Conservation (phyloP, 2,888 invertebrate genomes). For the Leptinotarsa rubiginosa region DNA sequence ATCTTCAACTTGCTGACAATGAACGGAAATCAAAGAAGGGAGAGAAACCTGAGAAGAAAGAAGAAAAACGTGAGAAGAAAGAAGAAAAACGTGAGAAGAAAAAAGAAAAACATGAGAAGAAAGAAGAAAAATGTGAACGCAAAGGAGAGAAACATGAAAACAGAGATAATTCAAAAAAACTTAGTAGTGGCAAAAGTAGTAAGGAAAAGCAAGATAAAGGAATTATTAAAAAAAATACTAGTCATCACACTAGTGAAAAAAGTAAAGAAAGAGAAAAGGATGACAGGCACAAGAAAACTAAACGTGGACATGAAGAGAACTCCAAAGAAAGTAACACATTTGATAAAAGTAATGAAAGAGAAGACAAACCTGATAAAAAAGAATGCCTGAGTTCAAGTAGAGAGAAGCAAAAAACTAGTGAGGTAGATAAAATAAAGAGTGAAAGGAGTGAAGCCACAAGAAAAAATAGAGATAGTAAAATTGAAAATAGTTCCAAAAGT, state of each 20-base stretch:
- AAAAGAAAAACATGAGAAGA: constrained; percentile 21
- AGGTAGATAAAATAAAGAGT: constrained; percentile 7
- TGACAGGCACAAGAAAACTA: constrained; percentile 47
- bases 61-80: constrained; percentile 32
- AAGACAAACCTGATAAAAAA: constrained; percentile 5
- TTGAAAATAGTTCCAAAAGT: constrained; percentile 51
- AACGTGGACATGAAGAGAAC: constrained; percentile 21
- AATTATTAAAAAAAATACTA: not conserved
- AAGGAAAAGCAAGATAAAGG: constrained; percentile 45
- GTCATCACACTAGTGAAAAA: constrained; percentile 1
- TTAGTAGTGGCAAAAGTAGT: constrained; percentile 44
- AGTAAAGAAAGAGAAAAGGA: constrained; percentile 40
- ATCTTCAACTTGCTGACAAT: not conserved
- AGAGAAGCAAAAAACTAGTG: constrained; percentile 23
- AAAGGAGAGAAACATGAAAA: constrained; percentile 27
- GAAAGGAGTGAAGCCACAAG: constrained; percentile 12
- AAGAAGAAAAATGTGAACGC: not conserved
- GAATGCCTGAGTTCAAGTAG: not conserved
- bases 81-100: constrained; percentile 15
- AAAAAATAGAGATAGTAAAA: constrained; percentile 14
- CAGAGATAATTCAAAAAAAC: constrained; percentile 42
- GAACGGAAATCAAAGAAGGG: constrained; percentile 20
- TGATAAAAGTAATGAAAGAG: constrained; percentile 41
- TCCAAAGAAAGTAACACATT: constrained; percentile 38
- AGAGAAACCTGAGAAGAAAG: constrained; percentile 11